Evolutionary conservation across 2,797 vertebrate genomes (phyloP), one percentile per base, ranked within the genome.

Genomic region (Liasis olivaceus): DNA sequence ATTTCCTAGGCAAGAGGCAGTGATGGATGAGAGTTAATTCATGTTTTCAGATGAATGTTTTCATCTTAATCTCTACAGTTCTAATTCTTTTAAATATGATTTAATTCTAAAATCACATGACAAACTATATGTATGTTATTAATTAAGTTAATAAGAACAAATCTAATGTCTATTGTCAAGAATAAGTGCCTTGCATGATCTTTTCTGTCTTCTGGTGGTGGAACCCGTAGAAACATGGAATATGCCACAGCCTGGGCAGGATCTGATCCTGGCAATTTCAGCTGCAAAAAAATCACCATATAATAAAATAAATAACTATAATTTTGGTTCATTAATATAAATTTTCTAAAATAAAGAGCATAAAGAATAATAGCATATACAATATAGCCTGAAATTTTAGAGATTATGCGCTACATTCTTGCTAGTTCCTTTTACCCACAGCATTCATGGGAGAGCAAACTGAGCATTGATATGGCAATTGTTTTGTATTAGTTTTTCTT

Each of bases 151-250:
- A 69, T 89, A 47, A 69, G 92, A 63, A n/a, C 54, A 66, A 91
- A n/a, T 91, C 31, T 63, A 36, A 20, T 31, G 2, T n/a, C 51
- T 56, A 51, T 77, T 14, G 51, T 86, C 93, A 87, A 94, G 62
- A 94, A 91, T 51, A 95, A 93, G 96, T 95, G 95, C 96, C 72
- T 95, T 66, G 58, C 1, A 14, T 81, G 87, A 59, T 97, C 96
- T 94, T 72, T 95, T 94, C 95, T 96, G 72, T 96, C 95, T 93
- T 94, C 93, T 93, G 96, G 94, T 91, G 97, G 96, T 89, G 96
- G 56, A 85, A 96, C 58, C 88, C 95, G 92, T 91, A 97, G 93
- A 94, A 97, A 97, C 95, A 97, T 97, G 42, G 96, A 96, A 77
- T 95, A 97, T 4, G 96, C 94, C 56, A 94, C 91, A 36, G 90